Conservation (phyloP, 2,113 vertebrate genomes). For the Aptenodytes patagonicus region DNA sequence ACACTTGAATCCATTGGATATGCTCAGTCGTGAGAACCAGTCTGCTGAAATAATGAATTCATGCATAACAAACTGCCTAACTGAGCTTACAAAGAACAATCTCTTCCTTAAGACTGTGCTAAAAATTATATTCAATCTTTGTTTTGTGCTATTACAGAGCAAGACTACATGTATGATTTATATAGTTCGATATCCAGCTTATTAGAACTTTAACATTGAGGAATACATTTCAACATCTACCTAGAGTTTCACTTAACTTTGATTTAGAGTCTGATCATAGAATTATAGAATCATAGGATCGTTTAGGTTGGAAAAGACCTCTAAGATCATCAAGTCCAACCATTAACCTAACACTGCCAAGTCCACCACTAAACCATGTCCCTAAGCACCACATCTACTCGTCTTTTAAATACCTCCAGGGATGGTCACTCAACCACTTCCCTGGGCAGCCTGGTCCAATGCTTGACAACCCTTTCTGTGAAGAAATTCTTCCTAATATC, state of each 20-base stretch:
- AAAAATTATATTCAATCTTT: background rate
- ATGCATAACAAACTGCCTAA: slow-evolving; percentile 37
- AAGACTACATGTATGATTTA: slow-evolving; percentile 14
- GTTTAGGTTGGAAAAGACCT: no score
- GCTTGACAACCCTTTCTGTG: no score
- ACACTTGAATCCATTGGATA: background rate
- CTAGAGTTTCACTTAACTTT: background rate
- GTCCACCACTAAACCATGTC: no score
- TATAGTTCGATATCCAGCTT: background rate
- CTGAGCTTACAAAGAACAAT: background rate
- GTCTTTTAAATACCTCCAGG: no score
- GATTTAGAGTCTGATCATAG: background rate
- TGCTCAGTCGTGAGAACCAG: background rate
- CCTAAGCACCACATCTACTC: no score
- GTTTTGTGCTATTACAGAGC: background rate
- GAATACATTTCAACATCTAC: background rate
- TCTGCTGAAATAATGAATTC: slow-evolving; percentile 5
- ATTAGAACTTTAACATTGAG: slow-evolving; percentile 39
- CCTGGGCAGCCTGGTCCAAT: no score
- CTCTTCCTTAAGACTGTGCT: background rate
- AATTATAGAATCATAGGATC: no score
- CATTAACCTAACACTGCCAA: no score
- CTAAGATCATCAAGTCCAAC: no score
- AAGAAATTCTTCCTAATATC: no score
- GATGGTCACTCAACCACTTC: no score